These are phyloP conservation scores for Pandemis heparana DNA, from an alignment of 2,888 invertebrate genomes.

Conservation along the genomic window DNA sequence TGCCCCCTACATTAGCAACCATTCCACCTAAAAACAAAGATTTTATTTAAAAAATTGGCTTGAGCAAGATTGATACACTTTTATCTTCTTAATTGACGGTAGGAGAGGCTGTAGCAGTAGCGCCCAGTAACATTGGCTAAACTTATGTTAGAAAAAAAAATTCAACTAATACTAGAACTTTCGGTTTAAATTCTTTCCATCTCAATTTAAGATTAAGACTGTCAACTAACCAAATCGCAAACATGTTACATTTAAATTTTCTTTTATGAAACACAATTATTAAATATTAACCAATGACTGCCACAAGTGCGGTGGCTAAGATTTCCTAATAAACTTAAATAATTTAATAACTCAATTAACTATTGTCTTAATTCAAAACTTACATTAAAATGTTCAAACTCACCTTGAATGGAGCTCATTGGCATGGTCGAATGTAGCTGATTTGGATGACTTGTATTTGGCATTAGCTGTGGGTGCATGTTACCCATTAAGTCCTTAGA, in stretches of 20 bases:
- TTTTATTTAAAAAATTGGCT: neutral
- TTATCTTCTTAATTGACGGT: no score
- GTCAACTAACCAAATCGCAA: no score
- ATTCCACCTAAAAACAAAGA: conserved; percentile 80
- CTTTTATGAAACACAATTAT: neutral
- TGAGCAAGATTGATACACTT: no score
- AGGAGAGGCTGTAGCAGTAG: no score
- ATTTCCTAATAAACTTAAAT: neutral
- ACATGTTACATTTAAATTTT: neutral
- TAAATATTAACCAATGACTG: neutral
- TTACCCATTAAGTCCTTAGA: conserved; percentile 92
- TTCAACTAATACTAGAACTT: no score
- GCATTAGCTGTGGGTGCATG: conserved; percentile 89
- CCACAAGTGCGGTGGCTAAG: neutral
- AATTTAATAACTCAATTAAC: neutral
- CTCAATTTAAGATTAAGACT: no score
- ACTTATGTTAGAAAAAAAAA: no score
- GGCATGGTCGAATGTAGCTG: conserved; percentile 86
- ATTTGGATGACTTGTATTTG: conserved; percentile 90
- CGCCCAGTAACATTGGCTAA: no score
- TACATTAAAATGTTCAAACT: conserved; percentile 45
- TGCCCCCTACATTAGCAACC: conserved; percentile 87
- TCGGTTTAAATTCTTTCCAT: no score
- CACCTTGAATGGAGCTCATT: conserved; percentile 90
- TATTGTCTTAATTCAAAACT: neutral